Conservation (phyloP, 1,140 invertebrate genomes). For the Platorchestia sp. region DNA sequence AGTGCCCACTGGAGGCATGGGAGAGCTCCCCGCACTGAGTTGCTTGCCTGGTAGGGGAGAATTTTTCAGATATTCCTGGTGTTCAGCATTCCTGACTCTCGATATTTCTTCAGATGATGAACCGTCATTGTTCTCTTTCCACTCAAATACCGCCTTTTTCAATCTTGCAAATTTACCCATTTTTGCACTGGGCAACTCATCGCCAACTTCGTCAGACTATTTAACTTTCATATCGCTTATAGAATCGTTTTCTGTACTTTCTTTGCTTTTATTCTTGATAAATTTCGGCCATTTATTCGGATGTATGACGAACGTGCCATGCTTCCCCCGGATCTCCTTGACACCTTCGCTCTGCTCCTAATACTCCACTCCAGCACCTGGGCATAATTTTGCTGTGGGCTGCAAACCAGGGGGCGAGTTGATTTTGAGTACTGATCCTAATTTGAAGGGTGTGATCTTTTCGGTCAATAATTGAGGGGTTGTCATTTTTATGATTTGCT, state of each 20-base stretch:
- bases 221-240: background rate
- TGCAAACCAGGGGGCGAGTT: background rate
- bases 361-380: background rate
- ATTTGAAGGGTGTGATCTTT: background rate
- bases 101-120: background rate
- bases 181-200: background rate
- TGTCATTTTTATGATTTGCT: too few relatives aligned
- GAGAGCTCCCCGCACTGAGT: background rate
- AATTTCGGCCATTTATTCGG: background rate
- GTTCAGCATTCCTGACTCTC: background rate
- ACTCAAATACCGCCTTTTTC: background rate
- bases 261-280: background rate
- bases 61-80: background rate
- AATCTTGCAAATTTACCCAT: background rate
- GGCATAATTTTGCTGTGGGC: background rate
- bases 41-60: background rate
- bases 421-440: background rate
- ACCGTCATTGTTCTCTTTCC: background rate
- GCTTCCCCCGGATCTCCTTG: background rate
- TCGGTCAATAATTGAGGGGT: background rate
- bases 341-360: background rate
- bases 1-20: too few relatives aligned
- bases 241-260: background rate
- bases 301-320: background rate
- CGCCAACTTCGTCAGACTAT: background rate